Evolutionary conservation across 2,888 invertebrate species (phyloP), one percentile per base, ranked within the genome.

Genomic region (Caenorhabditis sulstoni): DNA sequence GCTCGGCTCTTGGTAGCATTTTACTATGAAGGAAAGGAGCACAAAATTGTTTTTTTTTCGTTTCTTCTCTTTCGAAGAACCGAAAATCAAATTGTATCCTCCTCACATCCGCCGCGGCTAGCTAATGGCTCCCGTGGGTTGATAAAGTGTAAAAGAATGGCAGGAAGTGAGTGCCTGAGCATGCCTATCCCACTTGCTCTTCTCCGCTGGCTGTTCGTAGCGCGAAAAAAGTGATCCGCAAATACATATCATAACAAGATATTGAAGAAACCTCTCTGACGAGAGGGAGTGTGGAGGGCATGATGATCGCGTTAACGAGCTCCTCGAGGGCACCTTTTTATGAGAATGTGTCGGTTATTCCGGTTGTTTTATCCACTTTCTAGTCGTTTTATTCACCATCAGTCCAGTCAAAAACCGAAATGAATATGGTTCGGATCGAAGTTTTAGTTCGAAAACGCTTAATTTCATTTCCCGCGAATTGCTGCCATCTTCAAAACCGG

Each of bases 121-220:
- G 73, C 73, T 73, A 73, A 73, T 73, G 64, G 58, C 73, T 64
- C 64, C 64, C 73, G 73, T 73, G 64, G 73, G 73, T 73, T 73
- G 73, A 73, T 73, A 64, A 73, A 73, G 73, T 73, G 73, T 73
- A 73, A 73, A 73, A 73, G 73, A 73, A 73, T 73, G 73, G 64
- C 73, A 73, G 73, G 70, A 70, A 70, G 70, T 70, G 70, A 62
- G 62, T 57, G 49, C 29, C 49, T 11, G 73, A 64, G 73, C 73
- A 73, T 73, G 73, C 73, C 14, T 58, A 57, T 73, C 52, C 20
- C 49, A 14, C 39, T 20, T 23, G 37, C 29, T 52, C 39, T 41
- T 45, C 73, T 14, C 41, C 22, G 37, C 62, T 62, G 73, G 29
- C 73, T 73, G 73, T 73, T 73, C 73, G 73, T 29, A 7, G 29